Percentiles rank a stretch among this genome's conserved stretches.
phyloP scores from a whole-genome alignment of 1,140 invertebrate genomes.

The Orchestia grillus region DNA sequence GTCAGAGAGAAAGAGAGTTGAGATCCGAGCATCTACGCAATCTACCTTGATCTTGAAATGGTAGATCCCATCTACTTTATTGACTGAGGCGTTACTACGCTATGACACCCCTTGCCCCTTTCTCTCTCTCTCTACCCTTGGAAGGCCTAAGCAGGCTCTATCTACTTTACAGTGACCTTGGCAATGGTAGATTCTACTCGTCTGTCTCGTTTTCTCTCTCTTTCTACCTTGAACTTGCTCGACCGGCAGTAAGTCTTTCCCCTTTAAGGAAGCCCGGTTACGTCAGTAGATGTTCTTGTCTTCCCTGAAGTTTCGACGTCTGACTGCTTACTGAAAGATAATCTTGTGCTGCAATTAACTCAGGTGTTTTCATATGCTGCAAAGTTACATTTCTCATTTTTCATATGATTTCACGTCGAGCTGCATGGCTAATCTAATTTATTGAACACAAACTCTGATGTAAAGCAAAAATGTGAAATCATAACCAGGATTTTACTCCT shows the following conservation, averaged over 20 bases:
- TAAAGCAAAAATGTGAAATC: not conserved
- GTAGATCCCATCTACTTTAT: not conserved
- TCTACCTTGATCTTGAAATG: not conserved
- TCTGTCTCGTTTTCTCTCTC: not conserved
- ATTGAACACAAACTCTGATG: not conserved
- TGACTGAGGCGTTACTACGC: not conserved
- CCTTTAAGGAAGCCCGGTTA: not conserved
- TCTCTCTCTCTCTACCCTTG: not conserved
- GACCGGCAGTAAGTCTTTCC: not conserved
- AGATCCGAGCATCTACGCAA: not conserved
- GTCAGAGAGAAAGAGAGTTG: not conserved
- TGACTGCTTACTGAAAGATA: not conserved
- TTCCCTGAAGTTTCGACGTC: not conserved
- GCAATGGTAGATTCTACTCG: not conserved
- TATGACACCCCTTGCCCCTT: not conserved
- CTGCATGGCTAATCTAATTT: not conserved
- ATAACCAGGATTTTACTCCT: not conserved
- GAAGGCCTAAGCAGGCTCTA: not conserved
- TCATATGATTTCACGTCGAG: not conserved
- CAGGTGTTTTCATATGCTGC: not conserved
- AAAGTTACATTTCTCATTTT: not conserved
- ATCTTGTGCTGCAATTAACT: not conserved
- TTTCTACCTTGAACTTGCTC: constrained; percentile 7
- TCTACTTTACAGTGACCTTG: not conserved
- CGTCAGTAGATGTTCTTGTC: not conserved